These are phyloP conservation scores for Gymnosoma rotundatum DNA, from an alignment of 2,888 invertebrate species.

Conservation along the genomic window DNA sequence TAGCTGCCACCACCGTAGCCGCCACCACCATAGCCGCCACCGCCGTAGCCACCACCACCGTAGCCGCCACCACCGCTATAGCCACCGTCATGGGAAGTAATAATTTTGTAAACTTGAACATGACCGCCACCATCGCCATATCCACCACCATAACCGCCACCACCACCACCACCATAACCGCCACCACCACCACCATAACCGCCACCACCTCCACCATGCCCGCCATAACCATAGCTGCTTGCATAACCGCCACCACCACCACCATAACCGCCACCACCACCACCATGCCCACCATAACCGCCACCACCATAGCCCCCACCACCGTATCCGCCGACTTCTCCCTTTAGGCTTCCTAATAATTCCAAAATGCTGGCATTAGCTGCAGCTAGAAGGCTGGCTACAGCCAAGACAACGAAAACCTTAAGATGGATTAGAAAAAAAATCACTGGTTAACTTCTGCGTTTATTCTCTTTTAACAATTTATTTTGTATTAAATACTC, in stretches of 20 bases:
- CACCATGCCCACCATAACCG: neutral
- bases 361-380: conserved; percentile 64
- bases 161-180: conserved; percentile 19
- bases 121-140: conserved; percentile 60
- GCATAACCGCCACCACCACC: neutral
- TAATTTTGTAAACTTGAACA: neutral
- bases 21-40: conserved; percentile 57
- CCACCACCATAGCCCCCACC: conserved; percentile 39
- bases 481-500: neutral
- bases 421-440: conserved; percentile 18
- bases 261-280: conserved; percentile 9
- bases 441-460: neutral
- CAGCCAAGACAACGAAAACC: conserved; percentile 60
- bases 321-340: conserved; percentile 15
- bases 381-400: conserved; percentile 46
- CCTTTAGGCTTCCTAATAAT: conserved; percentile 45
- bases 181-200: conserved; percentile 3
- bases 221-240: neutral
- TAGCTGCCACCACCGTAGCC: conserved; percentile 15
- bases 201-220: conserved; percentile 10
- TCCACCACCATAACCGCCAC: no score
- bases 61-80: conserved; percentile 17
- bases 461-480: neutral
- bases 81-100: conserved; percentile 57
- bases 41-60: conserved; percentile 22